These are phyloP conservation scores for Callochromis pleurospilus DNA, from an alignment of 2,113 vertebrate species.

Conservation along the genomic window DNA sequence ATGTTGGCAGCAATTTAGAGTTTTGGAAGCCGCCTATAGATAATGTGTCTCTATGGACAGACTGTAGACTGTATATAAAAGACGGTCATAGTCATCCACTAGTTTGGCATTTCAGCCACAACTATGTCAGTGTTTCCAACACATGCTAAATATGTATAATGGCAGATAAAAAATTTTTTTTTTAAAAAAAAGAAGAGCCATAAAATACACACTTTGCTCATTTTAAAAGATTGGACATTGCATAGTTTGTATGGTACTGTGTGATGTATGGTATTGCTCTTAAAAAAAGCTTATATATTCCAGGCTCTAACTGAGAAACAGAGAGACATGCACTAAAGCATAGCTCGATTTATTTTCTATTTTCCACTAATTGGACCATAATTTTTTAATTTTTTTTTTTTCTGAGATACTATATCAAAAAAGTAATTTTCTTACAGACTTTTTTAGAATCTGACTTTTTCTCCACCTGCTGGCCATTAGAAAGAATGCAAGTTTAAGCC, in stretches of 20 bases:
- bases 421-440: neutral
- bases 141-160: neutral
- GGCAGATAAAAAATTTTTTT: rapidly evolving
- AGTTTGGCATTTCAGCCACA: neutral
- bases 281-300: neutral
- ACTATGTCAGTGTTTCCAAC: neutral
- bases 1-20: neutral
- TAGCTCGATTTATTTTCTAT: neutral
- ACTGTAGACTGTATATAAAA: rapidly evolving
- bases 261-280: neutral
- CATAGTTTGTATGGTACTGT: neutral
- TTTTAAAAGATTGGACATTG: neutral
- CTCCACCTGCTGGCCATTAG: rapidly evolving
- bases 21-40: neutral
- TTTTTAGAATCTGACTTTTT: neutral
- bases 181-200: neutral
- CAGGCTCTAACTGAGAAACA: neutral
- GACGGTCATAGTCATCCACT: neutral
- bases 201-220: neutral
- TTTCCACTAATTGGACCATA: neutral
- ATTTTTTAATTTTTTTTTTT: neutral
- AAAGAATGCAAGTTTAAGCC: neutral
- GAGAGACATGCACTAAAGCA: neutral
- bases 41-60: rapidly evolving
- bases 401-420: neutral